These are phyloP conservation scores for Pectinophora gossypiella DNA, from an alignment of 1,140 invertebrate genomes.

Conservation along the genomic window DNA sequence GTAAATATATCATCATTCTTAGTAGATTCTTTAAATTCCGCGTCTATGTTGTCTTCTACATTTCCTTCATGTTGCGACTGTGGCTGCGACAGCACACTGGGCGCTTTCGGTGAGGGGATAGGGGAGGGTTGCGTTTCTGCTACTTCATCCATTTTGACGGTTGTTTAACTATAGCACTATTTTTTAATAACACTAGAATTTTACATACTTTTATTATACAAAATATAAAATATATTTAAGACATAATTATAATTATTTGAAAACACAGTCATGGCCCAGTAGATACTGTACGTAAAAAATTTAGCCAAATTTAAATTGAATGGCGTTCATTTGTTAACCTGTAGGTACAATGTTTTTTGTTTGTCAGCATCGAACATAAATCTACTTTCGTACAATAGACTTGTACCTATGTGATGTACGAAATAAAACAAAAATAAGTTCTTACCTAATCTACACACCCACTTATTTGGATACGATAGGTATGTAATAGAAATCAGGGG, in stretches of 20 bases:
- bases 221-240: conserved; percentile 19
- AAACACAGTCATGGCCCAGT: conserved; percentile 25
- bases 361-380: too few relatives aligned
- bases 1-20: background rate
- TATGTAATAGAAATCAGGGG: too few relatives aligned
- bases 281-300: too few relatives aligned
- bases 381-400: too few relatives aligned
- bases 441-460: too few relatives aligned
- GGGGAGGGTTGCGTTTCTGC: background rate
- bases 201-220: conserved; percentile 12
- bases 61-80: background rate
- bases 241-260: conserved; percentile 14
- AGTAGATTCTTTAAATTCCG: background rate
- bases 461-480: too few relatives aligned
- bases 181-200: conserved; percentile 10
- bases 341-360: too few relatives aligned
- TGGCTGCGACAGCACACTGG: background rate
- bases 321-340: too few relatives aligned
- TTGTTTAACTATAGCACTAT: conserved; percentile 1
- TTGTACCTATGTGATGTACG: too few relatives aligned
- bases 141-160: background rate
- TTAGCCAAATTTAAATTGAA: too few relatives aligned
- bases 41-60: background rate
- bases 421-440: too few relatives aligned
- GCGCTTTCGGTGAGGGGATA: background rate